Percentiles rank a stretch among this genome's conserved stretches.
Evolutionary conservation across 2,888 invertebrate genomes (phyloP).

Genomic region (Thumatha senex): DNA sequence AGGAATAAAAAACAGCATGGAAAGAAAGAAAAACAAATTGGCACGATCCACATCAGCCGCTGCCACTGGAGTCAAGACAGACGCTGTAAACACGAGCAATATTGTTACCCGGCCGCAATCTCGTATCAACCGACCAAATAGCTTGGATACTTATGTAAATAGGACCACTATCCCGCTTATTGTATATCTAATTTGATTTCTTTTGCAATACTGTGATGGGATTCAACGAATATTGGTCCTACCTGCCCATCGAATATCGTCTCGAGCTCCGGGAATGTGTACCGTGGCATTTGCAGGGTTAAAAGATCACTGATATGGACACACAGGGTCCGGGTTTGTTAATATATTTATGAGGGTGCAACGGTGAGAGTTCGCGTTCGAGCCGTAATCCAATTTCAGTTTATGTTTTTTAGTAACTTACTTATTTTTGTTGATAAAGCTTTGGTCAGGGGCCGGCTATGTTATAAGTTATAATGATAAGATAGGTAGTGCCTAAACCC

Average conservation of each 20-base stretch:
- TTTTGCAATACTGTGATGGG: constrained; percentile 79
- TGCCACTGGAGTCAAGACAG: constrained; percentile 41
- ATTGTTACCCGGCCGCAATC: constrained; percentile 77
- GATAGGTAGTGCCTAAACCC: constrained; percentile 30
- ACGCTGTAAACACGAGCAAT: constrained; percentile 63
- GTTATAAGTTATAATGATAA: constrained; percentile 60
- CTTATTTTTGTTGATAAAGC: constrained; percentile 63
- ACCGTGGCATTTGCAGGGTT: constrained; percentile 64
- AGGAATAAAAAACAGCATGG: constrained; percentile 32
- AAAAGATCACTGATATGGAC: constrained; percentile 75
- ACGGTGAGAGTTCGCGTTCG: constrained; percentile 64
- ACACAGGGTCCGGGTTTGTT: constrained; percentile 68
- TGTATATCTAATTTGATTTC: constrained; percentile 83
- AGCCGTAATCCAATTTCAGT: constrained; percentile 80
- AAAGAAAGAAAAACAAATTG: constrained; percentile 36
- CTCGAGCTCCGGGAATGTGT: constrained; percentile 55
- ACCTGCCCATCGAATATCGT: constrained; percentile 74
- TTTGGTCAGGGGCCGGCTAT: constrained; percentile 63
- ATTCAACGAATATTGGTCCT: constrained; percentile 72
- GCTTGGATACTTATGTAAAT: constrained; percentile 82
- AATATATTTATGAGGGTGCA: constrained; percentile 79
- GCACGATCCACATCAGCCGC: constrained; percentile 41
- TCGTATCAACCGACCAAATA: constrained; percentile 78
- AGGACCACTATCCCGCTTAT: constrained; percentile 76
- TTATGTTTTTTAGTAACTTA: constrained; percentile 79